These are phyloP conservation scores for Myotis vivesi DNA, from an alignment of 2,797 vertebrate species.

Conservation along the genomic window DNA sequence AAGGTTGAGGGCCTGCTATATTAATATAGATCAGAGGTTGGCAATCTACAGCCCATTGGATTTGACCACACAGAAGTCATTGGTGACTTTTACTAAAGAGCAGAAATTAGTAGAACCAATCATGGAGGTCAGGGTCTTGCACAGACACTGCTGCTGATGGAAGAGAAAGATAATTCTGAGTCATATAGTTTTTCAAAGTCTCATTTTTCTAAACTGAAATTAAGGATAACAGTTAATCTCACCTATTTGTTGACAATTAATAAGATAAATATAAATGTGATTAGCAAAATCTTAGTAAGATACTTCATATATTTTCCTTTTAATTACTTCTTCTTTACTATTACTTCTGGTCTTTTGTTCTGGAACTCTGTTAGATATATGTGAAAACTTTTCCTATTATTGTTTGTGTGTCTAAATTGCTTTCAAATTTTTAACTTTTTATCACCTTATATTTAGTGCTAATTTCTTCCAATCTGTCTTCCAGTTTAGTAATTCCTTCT, in stretches of 20 bases:
- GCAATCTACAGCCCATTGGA: background rate
- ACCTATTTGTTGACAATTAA: background rate
- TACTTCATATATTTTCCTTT: slow-evolving; percentile 11
- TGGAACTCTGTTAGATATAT: background rate
- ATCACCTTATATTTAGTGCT: background rate
- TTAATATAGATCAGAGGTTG: background rate
- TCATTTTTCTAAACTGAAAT: slow-evolving; percentile 28
- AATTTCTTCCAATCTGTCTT: background rate
- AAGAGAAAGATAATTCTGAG: background rate
- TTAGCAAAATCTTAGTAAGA: background rate
- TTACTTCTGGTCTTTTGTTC: background rate
- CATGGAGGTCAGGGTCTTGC: background rate
- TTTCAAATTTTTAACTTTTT: background rate
- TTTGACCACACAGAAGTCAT: background rate
- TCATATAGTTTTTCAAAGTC: background rate
- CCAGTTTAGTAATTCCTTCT: background rate
- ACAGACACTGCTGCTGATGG: background rate
- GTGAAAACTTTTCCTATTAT: background rate
- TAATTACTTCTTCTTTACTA: background rate
- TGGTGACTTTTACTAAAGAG: background rate
- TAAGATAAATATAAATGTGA: slow-evolving; percentile 42
- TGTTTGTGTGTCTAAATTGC: background rate
- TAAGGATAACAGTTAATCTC: background rate
- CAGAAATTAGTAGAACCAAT: background rate
- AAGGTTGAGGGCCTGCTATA: background rate